Conservation (phyloP, 1,140 invertebrate species). For the Macrobrachium rosenbergii region DNA sequence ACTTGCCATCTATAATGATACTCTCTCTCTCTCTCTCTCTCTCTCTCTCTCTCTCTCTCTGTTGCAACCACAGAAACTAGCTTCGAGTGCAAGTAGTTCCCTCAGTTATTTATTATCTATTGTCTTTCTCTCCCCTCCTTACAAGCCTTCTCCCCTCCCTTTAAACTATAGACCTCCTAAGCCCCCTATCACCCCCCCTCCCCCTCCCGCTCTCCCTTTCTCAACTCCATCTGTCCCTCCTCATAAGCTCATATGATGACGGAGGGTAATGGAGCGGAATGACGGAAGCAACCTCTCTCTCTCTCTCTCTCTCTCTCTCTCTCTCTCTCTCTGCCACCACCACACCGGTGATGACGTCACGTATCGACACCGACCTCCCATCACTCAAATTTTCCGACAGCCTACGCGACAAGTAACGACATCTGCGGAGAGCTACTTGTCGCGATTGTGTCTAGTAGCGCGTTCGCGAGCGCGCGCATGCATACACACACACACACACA, state of each 20-base stretch:
- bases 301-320: too few species aligned
- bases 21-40: not conserved
- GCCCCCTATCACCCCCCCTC: not conserved
- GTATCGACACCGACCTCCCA: slow-evolving; percentile 1
- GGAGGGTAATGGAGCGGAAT: slow-evolving; percentile 40
- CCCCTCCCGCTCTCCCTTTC: not conserved
- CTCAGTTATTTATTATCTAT: too few species aligned
- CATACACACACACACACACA: not conserved
- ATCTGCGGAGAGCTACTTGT: slow-evolving; percentile 25
- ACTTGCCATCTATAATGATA: not conserved
- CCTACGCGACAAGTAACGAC: slow-evolving; percentile 30
- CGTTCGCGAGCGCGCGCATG: too few species aligned
- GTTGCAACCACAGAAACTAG: not conserved
- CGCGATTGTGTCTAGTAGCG: too few species aligned
- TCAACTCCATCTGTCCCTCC: not conserved
- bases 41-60: not conserved
- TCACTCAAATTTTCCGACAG: slow-evolving; percentile 22
- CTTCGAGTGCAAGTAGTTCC: too few species aligned
- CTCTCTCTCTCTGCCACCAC: too few species aligned
- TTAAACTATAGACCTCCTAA: not conserved
- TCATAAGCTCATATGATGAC: not conserved
- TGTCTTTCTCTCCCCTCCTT: too few species aligned
- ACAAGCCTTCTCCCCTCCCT: too few species aligned
- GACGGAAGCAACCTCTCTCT: not conserved
- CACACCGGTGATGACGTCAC: slow-evolving; percentile 29